Base-by-base conservation (phyloP, 2,888 invertebrate genomes). In the Drosophila setosimentum region DNA sequence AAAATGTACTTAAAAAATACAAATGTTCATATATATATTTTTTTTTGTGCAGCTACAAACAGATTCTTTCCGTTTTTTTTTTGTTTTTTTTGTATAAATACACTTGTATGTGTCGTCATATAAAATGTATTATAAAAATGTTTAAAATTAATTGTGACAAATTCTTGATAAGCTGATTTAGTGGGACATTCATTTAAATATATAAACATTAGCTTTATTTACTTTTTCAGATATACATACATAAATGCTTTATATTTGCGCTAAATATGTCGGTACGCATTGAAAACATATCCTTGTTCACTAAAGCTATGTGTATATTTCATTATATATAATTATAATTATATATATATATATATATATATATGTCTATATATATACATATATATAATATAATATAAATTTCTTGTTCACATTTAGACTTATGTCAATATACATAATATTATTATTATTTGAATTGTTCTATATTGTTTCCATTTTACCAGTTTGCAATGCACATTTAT, bases 391-490 rank as follows among this genome's bases (percentile, higher is more conserved):
- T 51, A 3, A 42, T n/a, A 45, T 45, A 45, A 45, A 45, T 42
- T 65, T 69, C 60, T 75, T 60, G 67, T 75, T 79, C 65, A 68
- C 60, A 62, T 57, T 48, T 50, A 61, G 54, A 74, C 65, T 37
- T 77, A 65, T 50, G 24, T 24, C 45, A 24, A 60, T 53, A 65
- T 64, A 51, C 66, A 64, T 55, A 33, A 33, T 33, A 24, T 63
- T 61, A 62, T 64, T 49, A 49, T 64, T 54, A 57, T 78, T 68
- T 81, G 35, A 78, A 82, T 78, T 84, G 59, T 83, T 68, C 69
- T 80, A 88, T 88, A 83, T 82, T 82, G 88, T 87, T 67, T 83
- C 88, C 89, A 86, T 86, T 83, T 82, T 77, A 76, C 83, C 86
- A 86, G 68, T 86, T 76, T 67, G 21, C 79, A 76, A 88, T 86